Conservation (phyloP, 2,113 vertebrate genomes). For the Circaetus cinerascens region DNA sequence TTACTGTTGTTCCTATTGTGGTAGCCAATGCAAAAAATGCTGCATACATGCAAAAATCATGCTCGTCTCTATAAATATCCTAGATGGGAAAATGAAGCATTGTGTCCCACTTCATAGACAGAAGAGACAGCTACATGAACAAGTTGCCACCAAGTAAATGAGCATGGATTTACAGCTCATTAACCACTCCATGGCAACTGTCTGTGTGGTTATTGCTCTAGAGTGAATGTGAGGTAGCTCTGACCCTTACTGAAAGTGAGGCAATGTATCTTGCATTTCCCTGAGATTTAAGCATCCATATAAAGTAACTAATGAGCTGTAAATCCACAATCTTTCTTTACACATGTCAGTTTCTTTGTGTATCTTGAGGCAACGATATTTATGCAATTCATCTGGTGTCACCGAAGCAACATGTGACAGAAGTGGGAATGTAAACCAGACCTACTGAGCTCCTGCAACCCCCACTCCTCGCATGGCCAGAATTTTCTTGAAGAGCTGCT, state of each 20-base stretch:
- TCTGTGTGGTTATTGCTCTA: neutral
- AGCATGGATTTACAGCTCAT: slow-evolving; percentile 44
- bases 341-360: neutral
- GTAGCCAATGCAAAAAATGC: neutral
- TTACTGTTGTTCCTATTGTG: neutral
- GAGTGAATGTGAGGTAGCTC: neutral
- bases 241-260: slow-evolving; percentile 9
- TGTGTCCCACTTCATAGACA: neutral
- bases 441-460: neutral
- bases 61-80: neutral
- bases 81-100: neutral
- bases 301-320: slow-evolving; percentile 34
- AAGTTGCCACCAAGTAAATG: slow-evolving; percentile 26
- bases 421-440: neutral
- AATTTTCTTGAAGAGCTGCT: neutral
- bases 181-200: slow-evolving; percentile 57
- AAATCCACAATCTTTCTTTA: neutral
- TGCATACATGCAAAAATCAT: neutral
- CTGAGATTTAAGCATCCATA: slow-evolving; percentile 13
- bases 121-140: slow-evolving; percentile 13
- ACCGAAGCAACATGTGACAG: neutral
- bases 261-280: slow-evolving; percentile 20
- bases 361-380: neutral
- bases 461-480: neutral
- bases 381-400: neutral